These are phyloP conservation scores for Parochlus steinenii DNA, from an alignment of 2,888 invertebrate species.

Conservation along the genomic window DNA sequence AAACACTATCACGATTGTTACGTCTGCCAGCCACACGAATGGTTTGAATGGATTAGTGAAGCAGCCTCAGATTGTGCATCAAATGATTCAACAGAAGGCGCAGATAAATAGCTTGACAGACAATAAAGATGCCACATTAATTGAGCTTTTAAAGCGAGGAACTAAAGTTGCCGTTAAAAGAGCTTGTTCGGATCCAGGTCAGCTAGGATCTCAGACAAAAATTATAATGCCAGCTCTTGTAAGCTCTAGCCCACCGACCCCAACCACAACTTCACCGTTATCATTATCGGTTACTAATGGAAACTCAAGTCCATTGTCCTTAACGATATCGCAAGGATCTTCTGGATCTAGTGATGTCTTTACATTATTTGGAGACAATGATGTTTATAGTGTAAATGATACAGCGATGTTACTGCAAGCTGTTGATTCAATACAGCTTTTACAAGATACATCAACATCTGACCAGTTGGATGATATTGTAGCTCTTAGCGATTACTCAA, in stretches of 20 bases:
- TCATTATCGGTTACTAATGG: slow-evolving; percentile 22
- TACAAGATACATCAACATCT: slow-evolving; percentile 43
- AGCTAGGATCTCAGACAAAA: slow-evolving; percentile 28
- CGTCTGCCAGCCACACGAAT: slow-evolving; percentile 38
- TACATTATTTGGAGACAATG: slow-evolving; percentile 43
- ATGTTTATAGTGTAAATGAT: slow-evolving; percentile 58
- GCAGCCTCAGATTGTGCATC: slow-evolving; percentile 15
- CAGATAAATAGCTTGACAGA: slow-evolving; percentile 6
- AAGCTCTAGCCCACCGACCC: slow-evolving; percentile 34
- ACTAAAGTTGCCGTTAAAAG: slow-evolving; percentile 55
- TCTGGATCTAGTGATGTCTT: slow-evolving; percentile 38
- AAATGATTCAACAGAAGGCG: slow-evolving; percentile 20
- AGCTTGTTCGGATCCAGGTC: slow-evolving; percentile 55
- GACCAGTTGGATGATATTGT: slow-evolving; percentile 47
- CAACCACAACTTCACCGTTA: slow-evolving; percentile 33
- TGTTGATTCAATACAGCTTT: slow-evolving; percentile 43
- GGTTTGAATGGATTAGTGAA: slow-evolving; percentile 22
- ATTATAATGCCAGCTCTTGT: slow-evolving; percentile 22
- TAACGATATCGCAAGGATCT: slow-evolving; percentile 25
- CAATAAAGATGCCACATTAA: slow-evolving; percentile 57
- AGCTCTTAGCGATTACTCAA: slow-evolving; percentile 43
- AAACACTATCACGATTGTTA: slow-evolving; percentile 35
- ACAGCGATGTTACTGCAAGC: slow-evolving; percentile 48
- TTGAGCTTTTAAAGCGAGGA: slow-evolving; percentile 58
- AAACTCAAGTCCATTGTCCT: slow-evolving; percentile 23